These are phyloP conservation scores for Agelas oroides DNA, from an alignment of 37 sponge, comb jelly and placozoan genomes.

Conservation along the genomic window DNA sequence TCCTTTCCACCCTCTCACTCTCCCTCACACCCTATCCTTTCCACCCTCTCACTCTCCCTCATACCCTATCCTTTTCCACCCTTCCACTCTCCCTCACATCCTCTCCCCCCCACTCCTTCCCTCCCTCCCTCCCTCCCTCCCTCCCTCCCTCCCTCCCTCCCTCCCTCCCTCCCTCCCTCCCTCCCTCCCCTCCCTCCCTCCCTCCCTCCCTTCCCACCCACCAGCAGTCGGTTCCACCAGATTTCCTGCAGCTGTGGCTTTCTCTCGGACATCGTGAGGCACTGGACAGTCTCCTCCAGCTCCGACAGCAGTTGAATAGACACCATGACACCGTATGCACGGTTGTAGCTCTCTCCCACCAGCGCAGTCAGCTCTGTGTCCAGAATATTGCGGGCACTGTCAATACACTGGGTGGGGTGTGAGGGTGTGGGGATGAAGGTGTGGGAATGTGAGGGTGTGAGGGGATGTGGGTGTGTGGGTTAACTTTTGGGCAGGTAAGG, in stretches of 20 bases:
- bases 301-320: constrained; percentile 94
- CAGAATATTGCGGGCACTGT: constrained; percentile 78
- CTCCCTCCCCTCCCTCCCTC: too few relatives aligned
- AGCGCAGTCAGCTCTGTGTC: constrained; percentile 95
- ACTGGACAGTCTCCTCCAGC: constrained; percentile 92
- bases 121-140: too few relatives aligned
- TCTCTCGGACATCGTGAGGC: constrained; percentile 69
- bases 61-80: too few relatives aligned
- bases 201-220: too few relatives aligned
- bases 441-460: constrained; percentile 6
- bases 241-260: constrained; percentile 67
- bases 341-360: constrained; percentile 95
- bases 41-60: too few relatives aligned
- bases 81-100: too few relatives aligned
- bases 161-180: too few relatives aligned
- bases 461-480: background rate
- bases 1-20: too few relatives aligned
- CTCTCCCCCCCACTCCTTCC: too few relatives aligned
- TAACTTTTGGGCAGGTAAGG: background rate
- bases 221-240: constrained; percentile 95
- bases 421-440: constrained; percentile 2
- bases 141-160: too few relatives aligned
- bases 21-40: too few relatives aligned
- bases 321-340: constrained; percentile 95
- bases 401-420: constrained; percentile 69